Conservation (phyloP, 2,797 vertebrate species). For the Gadopsis marmoratus region DNA sequence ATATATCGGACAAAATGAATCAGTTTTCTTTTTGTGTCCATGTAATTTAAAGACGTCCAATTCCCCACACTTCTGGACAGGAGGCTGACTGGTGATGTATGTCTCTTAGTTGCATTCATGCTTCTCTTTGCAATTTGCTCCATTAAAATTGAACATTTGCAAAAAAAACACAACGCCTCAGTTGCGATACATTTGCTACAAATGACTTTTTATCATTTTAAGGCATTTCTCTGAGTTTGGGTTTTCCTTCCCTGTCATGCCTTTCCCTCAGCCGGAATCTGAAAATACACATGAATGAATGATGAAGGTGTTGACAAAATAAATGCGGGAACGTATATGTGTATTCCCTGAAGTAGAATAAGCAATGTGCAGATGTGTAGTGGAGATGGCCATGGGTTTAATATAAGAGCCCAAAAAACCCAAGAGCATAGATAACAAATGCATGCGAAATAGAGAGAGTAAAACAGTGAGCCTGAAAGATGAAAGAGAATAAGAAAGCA, state of each 20-base stretch:
- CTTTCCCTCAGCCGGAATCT: not conserved
- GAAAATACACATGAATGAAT: constrained; percentile 34
- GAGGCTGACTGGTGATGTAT: not conserved
- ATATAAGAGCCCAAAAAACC: constrained; percentile 23
- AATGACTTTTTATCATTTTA: not conserved
- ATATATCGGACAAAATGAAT: too few species aligned
- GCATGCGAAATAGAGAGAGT: constrained; percentile 50
- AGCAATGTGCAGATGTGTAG: constrained; percentile 17
- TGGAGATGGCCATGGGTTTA: constrained; percentile 37
- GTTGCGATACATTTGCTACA: not conserved
- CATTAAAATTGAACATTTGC: constrained; percentile 12
- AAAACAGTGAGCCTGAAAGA: constrained; percentile 59
- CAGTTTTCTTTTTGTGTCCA: not conserved
- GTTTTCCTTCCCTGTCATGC: not conserved
- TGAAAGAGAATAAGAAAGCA: constrained; percentile 75
- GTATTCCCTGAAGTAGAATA: constrained; percentile 28
- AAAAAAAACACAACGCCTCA: not conserved
- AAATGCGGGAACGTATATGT: constrained; percentile 11
- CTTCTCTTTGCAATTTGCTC: constrained; percentile 22
- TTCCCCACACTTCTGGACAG: not conserved
- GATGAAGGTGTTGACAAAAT: constrained; percentile 32
- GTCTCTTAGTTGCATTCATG: not conserved
- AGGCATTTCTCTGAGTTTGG: not conserved
- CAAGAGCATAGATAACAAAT: constrained; percentile 46
- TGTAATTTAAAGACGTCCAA: not conserved